Conservation (phyloP, 2,113 vertebrate genomes). For the Propithecus coquereli region DNA sequence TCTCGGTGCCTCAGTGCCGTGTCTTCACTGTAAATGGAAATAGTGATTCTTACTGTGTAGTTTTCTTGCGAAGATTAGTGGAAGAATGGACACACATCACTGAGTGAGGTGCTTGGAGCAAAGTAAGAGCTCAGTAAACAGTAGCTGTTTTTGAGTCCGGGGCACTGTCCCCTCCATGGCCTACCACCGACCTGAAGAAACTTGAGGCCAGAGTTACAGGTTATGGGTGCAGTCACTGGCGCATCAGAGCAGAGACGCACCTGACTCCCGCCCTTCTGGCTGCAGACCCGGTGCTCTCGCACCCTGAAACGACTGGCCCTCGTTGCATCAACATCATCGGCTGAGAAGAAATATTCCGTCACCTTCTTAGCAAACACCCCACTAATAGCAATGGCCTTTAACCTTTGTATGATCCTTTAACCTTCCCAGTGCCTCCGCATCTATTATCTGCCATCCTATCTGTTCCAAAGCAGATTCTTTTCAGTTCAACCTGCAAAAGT, state of each 20-base stretch:
- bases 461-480: background rate
- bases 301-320: background rate
- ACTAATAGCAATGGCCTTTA: background rate
- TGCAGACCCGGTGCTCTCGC: too few relatives aligned
- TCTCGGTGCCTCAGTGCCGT: accelerated
- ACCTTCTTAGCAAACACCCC: background rate
- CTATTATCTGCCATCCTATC: background rate
- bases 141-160: background rate
- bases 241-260: background rate
- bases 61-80: background rate
- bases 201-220: background rate
- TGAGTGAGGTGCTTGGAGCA: background rate
- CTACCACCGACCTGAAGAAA: background rate
- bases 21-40: background rate
- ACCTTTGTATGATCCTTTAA: background rate
- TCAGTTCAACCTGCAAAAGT: background rate
- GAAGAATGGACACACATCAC: background rate
- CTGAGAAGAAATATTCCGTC: background rate
- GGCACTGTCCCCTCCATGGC: too few relatives aligned
- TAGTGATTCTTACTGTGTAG: accelerated
- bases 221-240: accelerated
- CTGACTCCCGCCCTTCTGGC: background rate
- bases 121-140: background rate
- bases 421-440: background rate
- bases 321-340: background rate